Conservation (phyloP, 2,113 vertebrate species). For the Phodopus roborovskii region DNA sequence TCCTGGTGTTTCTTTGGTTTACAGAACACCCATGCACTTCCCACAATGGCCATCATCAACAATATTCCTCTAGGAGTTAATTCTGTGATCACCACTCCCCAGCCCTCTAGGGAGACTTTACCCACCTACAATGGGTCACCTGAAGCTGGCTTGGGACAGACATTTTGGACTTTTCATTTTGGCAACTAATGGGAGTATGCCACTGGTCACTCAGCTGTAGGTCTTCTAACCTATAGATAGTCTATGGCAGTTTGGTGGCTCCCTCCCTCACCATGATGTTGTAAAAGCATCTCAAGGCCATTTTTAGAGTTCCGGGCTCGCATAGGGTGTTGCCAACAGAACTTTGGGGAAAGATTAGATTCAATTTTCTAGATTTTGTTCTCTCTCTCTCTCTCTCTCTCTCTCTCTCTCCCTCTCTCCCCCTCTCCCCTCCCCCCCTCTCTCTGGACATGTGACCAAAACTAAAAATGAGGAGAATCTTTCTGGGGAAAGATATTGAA, state of each 20-base stretch:
- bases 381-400: too few relatives aligned
- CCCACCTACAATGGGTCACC: not conserved
- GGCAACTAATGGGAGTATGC: not conserved
- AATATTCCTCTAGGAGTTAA: not conserved
- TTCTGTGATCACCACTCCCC: not conserved
- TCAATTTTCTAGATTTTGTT: too few relatives aligned
- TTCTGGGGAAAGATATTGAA: not conserved
- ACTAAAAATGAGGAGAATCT: constrained; percentile 41
- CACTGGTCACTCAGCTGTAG: not conserved
- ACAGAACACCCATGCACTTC: not conserved
- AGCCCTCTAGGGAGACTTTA: too few relatives aligned
- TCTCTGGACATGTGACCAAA: constrained; percentile 54
- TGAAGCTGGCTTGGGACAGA: not conserved
- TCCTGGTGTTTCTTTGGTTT: not conserved
- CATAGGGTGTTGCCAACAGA: not conserved
- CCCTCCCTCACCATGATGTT: not conserved
- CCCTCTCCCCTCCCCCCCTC: too few relatives aligned
- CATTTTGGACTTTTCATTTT: not conserved
- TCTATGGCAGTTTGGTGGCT: not conserved
- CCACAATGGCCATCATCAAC: not conserved
- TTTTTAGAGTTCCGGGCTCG: not conserved
- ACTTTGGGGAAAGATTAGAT: not conserved
- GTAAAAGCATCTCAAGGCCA: constrained; percentile 13
- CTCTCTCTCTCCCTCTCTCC: too few relatives aligned
- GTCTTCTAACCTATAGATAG: not conserved